Base-by-base conservation (phyloP, 2,113 vertebrate species). In the Laticauda laticaudata region DNA sequence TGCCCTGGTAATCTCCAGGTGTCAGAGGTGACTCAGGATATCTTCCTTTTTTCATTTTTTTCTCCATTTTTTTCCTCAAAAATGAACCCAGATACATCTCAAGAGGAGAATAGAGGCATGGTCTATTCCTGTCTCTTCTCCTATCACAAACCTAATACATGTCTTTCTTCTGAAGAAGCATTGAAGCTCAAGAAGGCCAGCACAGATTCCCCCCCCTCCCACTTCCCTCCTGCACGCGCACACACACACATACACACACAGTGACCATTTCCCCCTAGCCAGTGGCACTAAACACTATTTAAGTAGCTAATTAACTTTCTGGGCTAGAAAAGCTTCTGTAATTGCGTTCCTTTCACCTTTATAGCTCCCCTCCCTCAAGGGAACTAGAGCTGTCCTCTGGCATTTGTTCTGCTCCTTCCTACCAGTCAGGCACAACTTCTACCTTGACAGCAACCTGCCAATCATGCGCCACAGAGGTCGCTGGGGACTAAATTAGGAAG, bases 221-320 rank as follows among this genome's bases (percentile, higher is more conserved):
- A 3, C 43, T 45, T 43, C 88, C 24, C 7, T 29, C 92, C 94
- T 23, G 51, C 94, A 55, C 92, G 86, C 59, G 23, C 29, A 2
- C 94, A 81, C 94, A 89, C 92, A 88, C 64, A 29, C 93, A 96
- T 94, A 94, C 93, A 95, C 95, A 91, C 91, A 94, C 93, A 94
- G 96, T 93, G 64, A 24, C 95, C 94, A 94, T 94, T 95, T 96
- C 96, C 96, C 94, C 91, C 29, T 39, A 61, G 11, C 91, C 95
- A 96, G 95, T 95, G 89, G 96, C 90, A 95, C 97, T 97, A 97
- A 98, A 97, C 29, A 97, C 97, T 97, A 94, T 96, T 98, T 97
- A 90, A 98, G 97, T 96, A 97, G 97, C 97, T 98, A 97, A 98
- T 98, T 97, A 97, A 97, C 97, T 97, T 97, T 97, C 97, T 89